Base-by-base conservation (phyloP, 2,113 vertebrate species). In the Clupea harengus region DNA sequence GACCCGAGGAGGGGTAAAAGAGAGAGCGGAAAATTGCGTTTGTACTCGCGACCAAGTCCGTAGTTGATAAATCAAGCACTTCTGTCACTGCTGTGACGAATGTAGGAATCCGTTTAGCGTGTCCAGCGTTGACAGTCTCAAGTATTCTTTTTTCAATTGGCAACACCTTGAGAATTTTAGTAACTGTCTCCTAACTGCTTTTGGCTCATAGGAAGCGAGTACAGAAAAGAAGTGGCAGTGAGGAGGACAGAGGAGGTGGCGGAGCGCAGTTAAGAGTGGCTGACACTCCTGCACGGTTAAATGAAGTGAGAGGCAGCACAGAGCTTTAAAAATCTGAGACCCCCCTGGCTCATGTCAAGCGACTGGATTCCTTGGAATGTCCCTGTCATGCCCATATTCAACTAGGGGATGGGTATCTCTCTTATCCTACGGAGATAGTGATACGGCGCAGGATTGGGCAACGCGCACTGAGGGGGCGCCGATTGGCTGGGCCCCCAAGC, bases 291-390 rank as follows among this genome's bases (percentile, higher is more conserved):
- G 86, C 87, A 57, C 84, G 82, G 78, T 81, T 91, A 87, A 87
- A 90, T 89, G 86, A 90, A 89, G 89, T 80, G 9, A 60, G 72
- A 84, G 90, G 18, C 86, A 85, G 57, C 82, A 84, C 6, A 82
- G 83, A 87, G 93, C 89, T 93, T 94, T 94, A 90, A 93, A 92
- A 90, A 90, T 92, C 81, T 86, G 88, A 81, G 91, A 93, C 75
- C 91, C 91, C 64, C 91, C 87, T 52, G 90, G 83, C 60, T 87
- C 93, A 93, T 95, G 96, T 96, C 96, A 97, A 94, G 93, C 88
- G 80, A 92, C 92, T 93, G 94, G 95, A 95, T 94, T 95, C 92
- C 91, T 91, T 93, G 94, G 96, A 96, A 97, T 96, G 96, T 91
- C 92, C 93, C 94, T 88, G 90, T 92, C 89, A 86, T 94, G 94